Evolutionary conservation across 1,140 invertebrate species (phyloP), one percentile per base, ranked within the genome.

Genomic region (Sesamia nonagrioides): DNA sequence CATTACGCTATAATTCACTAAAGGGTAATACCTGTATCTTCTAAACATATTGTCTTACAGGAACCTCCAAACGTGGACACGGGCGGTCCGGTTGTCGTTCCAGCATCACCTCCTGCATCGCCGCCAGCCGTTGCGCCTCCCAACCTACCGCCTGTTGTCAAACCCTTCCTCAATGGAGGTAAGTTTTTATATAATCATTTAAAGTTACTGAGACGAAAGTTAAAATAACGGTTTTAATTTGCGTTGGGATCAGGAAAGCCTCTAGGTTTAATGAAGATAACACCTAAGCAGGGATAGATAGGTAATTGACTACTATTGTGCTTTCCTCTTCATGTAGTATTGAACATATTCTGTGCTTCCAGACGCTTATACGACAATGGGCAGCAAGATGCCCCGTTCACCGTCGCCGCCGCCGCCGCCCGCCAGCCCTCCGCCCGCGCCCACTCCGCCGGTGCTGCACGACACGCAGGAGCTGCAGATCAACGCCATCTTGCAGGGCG

Each of bases 81-180:
- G 9, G 72, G 54, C 21, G 72, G 72, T 0, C 42, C 72, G 18
- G 56, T 15, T 6, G 42, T 52, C 15, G 74, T 66, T 13, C 54
- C 85, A 6, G 37, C 84, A 6, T 42, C 82, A n/a, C 83, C 82
- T 35, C 81, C 89, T 0, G 77, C 83, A n/a, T 77, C 87, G 5
- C 77, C 83, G 17, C 86, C 86, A n/a, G 86, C 88, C 8, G 77
- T 82, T 8, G 85, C 89, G 61, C 93, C 92, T 7, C 69, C 84
- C 42, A 92, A 94, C 68, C 77, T 95, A 37, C 94, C 95, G 58
- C 94, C 94, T 17, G 91, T 95, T 37, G 86, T 95, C 76, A 95
- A 95, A 88, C 95, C 94, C 33, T 92, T 95, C 84, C 91, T 95
- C 68, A 95, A 95, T 84, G 95, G 95, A 91, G 95, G 95, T 95